phyloP scores from a whole-genome alignment of 1,140 invertebrate genomes.

The Drosophila insularis region DNA sequence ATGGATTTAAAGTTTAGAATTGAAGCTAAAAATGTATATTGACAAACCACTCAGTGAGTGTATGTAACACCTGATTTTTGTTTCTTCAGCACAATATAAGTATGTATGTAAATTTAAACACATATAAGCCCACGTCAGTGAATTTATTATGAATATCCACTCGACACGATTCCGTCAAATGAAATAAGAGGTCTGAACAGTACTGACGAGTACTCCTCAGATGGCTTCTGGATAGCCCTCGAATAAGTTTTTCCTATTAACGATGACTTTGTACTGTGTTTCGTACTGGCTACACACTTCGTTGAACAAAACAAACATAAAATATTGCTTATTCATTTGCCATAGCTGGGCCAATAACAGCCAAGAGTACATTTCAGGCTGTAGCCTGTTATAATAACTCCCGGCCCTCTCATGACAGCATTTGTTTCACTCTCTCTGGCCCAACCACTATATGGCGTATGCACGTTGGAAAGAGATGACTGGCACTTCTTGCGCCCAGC shows the following conservation, averaged over 20 bases:
- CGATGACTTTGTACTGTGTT: slow-evolving; percentile 74
- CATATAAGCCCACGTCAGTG: slow-evolving; percentile 80
- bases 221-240: slow-evolving; percentile 83
- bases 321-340: slow-evolving; percentile 77
- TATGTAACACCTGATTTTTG: slow-evolving; percentile 66
- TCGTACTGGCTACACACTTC: slow-evolving; percentile 77
- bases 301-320: slow-evolving; percentile 77
- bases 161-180: slow-evolving; percentile 83
- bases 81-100: slow-evolving; percentile 71
- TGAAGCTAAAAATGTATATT: slow-evolving; percentile 55
- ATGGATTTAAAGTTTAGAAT: slow-evolving; percentile 37
- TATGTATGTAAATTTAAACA: slow-evolving; percentile 79
- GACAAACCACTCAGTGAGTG: slow-evolving; percentile 61
- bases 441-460: neutral
- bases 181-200: slow-evolving; percentile 83
- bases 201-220: slow-evolving; percentile 83
- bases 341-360: slow-evolving; percentile 54
- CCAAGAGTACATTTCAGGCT: slow-evolving; percentile 23
- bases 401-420: slow-evolving; percentile 28
- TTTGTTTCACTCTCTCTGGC: slow-evolving; percentile 35
- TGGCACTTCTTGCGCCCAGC: slow-evolving; percentile 20
- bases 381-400: slow-evolving; percentile 24
- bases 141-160: slow-evolving; percentile 83
- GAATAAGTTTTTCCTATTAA: slow-evolving; percentile 82
- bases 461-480: slow-evolving; percentile 36